Conservation (phyloP, 2,888 invertebrate species). For the Agonopterix arenella region DNA sequence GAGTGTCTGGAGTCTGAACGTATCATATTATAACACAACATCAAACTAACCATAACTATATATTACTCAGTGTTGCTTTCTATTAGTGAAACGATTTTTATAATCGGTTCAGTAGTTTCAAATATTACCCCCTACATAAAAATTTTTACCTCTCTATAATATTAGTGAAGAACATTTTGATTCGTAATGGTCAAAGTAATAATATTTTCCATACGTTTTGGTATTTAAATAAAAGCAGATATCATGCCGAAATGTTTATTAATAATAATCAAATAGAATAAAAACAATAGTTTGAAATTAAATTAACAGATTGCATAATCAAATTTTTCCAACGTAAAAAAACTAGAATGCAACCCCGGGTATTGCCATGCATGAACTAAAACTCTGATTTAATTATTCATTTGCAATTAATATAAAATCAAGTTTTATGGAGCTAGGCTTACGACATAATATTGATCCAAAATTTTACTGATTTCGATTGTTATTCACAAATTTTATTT, state of each 20-base stretch:
- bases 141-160: no score
- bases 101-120: no score
- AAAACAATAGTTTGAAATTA: slow-evolving; percentile 23
- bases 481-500: slow-evolving; percentile 18
- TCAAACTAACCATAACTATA: no score
- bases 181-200: no score
- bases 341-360: slow-evolving; percentile 69
- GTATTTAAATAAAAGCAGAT: slow-evolving; percentile 27
- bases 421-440: slow-evolving; percentile 66
- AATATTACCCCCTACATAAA: no score
- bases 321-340: slow-evolving; percentile 67
- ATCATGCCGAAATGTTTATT: slow-evolving; percentile 64
- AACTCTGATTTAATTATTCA: slow-evolving; percentile 60
- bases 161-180: no score
- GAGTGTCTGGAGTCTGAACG: no score
- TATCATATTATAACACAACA: no score
- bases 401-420: slow-evolving; percentile 59
- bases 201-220: no score
- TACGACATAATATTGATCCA: slow-evolving; percentile 42
- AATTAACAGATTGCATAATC: slow-evolving; percentile 68
- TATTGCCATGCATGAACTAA: slow-evolving; percentile 70
- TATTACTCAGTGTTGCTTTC: no score
- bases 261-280: slow-evolving; percentile 41
- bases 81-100: no score
- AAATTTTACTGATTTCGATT: slow-evolving; percentile 8